These are phyloP conservation scores for Siniperca undulata DNA, from an alignment of 2,797 vertebrate species.

Conservation along the genomic window DNA sequence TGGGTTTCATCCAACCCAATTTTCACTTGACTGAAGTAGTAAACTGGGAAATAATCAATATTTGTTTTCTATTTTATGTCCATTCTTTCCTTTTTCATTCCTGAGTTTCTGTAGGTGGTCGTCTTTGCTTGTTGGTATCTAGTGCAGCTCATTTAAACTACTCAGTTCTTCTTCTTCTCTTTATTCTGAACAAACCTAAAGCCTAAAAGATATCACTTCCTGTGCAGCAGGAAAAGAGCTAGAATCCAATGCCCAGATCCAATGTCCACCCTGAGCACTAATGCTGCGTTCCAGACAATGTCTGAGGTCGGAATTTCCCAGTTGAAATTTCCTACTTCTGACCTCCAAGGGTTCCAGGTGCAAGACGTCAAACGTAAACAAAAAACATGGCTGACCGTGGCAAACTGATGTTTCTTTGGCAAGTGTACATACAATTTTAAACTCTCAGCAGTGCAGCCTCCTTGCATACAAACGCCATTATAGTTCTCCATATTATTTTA, in stretches of 20 bases:
- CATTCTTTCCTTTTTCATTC: background rate
- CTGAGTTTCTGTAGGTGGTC: background rate
- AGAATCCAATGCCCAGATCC: too few species aligned
- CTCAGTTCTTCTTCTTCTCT: background rate
- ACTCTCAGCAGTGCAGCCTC: too few species aligned
- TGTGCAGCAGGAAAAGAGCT: background rate
- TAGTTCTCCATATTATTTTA: too few species aligned
- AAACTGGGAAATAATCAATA: slow-evolving; percentile 24
- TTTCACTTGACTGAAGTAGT: background rate
- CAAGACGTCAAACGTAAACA: too few species aligned
- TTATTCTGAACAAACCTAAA: background rate
- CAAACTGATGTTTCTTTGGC: too few species aligned
- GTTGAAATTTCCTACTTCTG: too few species aligned
- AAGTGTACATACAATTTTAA: too few species aligned
- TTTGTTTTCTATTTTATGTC: background rate
- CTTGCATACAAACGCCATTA: too few species aligned
- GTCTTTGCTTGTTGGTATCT: background rate
- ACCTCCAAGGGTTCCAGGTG: too few species aligned
- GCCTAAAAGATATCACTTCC: background rate
- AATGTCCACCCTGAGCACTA: background rate
- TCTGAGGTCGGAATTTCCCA: too few species aligned
- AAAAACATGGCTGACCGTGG: too few species aligned
- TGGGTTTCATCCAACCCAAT: background rate
- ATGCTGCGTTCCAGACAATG: too few species aligned
- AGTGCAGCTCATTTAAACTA: background rate